Conservation (phyloP, 1,140 invertebrate genomes). For the Venustaconcha ellipsiformis region DNA sequence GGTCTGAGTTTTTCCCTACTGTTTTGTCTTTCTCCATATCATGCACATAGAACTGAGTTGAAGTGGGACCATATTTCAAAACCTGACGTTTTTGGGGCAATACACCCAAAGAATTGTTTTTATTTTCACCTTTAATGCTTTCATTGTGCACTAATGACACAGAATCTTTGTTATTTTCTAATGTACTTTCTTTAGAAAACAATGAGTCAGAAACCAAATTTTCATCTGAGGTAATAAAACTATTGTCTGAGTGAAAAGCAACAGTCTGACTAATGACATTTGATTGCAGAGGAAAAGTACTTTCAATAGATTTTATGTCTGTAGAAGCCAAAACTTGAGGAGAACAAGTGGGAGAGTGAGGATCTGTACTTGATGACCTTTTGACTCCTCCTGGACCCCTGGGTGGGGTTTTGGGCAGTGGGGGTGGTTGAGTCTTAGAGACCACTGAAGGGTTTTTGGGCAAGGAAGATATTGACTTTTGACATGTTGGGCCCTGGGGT, state of each 20-base stretch:
- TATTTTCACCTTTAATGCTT: too few species aligned
- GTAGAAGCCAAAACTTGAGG: background rate
- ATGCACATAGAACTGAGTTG: background rate
- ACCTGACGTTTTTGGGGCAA: too few species aligned
- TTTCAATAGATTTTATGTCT: background rate
- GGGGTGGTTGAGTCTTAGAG: background rate
- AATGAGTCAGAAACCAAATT: too few species aligned
- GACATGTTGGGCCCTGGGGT: background rate
- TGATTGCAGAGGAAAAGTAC: background rate
- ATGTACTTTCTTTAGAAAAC: too few species aligned
- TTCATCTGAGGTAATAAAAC: background rate
- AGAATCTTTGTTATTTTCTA: too few species aligned
- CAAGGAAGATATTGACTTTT: slow-evolving; percentile 10
- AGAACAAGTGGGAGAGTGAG: too few species aligned
- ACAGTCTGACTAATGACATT: background rate
- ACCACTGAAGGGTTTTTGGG: slow-evolving; percentile 7
- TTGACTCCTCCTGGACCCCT: background rate
- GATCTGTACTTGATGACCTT: background rate
- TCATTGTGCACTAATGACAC: too few species aligned
- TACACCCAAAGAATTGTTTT: too few species aligned
- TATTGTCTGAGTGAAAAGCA: background rate
- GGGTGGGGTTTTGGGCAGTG: slow-evolving; percentile 1
- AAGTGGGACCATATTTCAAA: too few species aligned
- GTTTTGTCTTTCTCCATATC: background rate
- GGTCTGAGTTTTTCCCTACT: background rate